Evolutionary conservation across 2,113 vertebrate genomes (phyloP).

Genomic region (Bubo blakistoni): DNA sequence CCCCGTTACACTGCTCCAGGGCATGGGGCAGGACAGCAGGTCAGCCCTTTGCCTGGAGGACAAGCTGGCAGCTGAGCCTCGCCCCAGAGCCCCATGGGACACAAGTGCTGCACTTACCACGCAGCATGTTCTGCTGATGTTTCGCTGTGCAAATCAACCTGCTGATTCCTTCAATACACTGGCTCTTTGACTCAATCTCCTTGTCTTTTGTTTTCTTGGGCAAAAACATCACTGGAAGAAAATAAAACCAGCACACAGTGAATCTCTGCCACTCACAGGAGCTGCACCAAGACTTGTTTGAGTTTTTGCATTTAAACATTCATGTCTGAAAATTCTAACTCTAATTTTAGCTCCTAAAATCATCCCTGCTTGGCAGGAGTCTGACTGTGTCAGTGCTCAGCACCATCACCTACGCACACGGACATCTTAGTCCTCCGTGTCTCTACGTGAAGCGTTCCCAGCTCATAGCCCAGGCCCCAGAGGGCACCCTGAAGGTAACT

Average conservation of each 20-base stretch:
- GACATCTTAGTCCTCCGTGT: too few relatives aligned
- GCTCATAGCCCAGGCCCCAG: not conserved
- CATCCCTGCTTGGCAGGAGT: not conserved
- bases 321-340: not conserved
- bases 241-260: not conserved
- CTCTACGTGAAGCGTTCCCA: not conserved
- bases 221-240: constrained; percentile 91
- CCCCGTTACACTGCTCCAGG: rapidly evolving
- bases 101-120: constrained; percentile 73
- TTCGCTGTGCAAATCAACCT: constrained; percentile 97
- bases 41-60: not conserved
- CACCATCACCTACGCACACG: not conserved
- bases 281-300: not conserved
- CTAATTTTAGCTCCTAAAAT: not conserved
- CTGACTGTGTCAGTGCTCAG: not conserved
- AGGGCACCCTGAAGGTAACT: not conserved
- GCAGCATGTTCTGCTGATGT: constrained; percentile 97
- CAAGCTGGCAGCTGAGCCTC: not conserved
- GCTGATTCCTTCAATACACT: constrained; percentile 96
- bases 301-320: not conserved
- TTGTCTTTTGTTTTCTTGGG: constrained; percentile 98
- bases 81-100: rapidly evolving
- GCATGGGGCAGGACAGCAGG: not conserved
- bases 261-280: not conserved
- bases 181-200: constrained; percentile 92